Evolutionary conservation across 2,113 vertebrate genomes (phyloP).

Genomic region (Peromyscus leucopus): DNA sequence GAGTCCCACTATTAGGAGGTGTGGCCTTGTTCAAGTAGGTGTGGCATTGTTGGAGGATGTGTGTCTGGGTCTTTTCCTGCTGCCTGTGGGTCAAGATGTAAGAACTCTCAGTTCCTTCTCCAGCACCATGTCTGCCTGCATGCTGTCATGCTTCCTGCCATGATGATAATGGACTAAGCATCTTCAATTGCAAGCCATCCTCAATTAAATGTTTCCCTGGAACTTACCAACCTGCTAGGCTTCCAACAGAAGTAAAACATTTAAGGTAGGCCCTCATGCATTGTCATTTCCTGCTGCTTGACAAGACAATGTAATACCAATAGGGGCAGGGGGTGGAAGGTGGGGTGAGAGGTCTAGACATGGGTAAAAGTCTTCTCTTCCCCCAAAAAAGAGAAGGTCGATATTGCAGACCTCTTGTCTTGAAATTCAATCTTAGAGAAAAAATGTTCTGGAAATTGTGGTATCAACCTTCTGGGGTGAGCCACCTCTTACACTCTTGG

Average conservation of each 20-base stretch:
- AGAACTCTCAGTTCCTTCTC: too few species aligned
- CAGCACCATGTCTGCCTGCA: too few species aligned
- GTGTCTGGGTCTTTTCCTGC: not conserved
- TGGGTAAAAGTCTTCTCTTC: not conserved
- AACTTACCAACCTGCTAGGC: too few species aligned
- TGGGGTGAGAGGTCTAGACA: not conserved
- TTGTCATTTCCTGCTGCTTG: not conserved
- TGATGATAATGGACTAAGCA: too few species aligned
- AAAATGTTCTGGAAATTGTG: not conserved
- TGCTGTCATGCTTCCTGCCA: too few species aligned
- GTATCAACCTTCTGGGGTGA: not conserved
- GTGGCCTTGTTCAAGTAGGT: not conserved
- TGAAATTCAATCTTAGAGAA: constrained; percentile 18
- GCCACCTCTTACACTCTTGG: not conserved
- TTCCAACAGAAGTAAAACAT: too few species aligned
- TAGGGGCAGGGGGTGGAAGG: not conserved
- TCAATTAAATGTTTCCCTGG: too few species aligned
- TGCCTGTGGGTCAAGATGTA: not conserved
- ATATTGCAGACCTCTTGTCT: not conserved
- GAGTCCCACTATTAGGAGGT: not conserved
- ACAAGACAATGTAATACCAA: not conserved
- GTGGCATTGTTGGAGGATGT: not conserved
- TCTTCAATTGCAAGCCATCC: too few species aligned
- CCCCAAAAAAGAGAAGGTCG: not conserved
- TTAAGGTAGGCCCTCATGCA: too few species aligned